A percentile compares a stretch with the other conserved stretches of the same genome.
phyloP scores from a whole-genome alignment of 1,140 invertebrate genomes.

The Danaus plexippus region DNA sequence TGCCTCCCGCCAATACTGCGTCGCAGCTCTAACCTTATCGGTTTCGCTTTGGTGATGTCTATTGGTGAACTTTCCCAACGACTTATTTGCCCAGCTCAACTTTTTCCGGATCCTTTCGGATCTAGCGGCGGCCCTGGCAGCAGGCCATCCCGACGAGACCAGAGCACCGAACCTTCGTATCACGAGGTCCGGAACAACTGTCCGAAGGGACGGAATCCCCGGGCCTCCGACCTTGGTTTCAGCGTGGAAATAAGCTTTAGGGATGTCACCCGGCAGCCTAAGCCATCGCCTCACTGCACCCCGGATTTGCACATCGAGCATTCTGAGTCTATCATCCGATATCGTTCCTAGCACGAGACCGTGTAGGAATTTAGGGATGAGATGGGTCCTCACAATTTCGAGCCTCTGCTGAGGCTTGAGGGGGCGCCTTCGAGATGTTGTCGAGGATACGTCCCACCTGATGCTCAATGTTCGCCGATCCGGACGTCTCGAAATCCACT shows the following conservation, averaged over 20 bases:
- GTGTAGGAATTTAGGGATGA: slow-evolving; percentile 39
- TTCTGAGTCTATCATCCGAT: slow-evolving; percentile 24
- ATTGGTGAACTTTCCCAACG: too few relatives aligned
- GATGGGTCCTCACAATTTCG: slow-evolving; percentile 24
- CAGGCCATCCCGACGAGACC: too few relatives aligned
- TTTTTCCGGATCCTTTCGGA: too few relatives aligned
- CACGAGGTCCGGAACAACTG: slow-evolving; percentile 5
- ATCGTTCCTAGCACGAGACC: slow-evolving; percentile 27
- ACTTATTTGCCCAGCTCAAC: too few relatives aligned
- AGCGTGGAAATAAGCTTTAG: slow-evolving; percentile 43
- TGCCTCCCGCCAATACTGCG: too few relatives aligned
- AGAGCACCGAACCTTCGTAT: neutral
- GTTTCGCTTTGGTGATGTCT: too few relatives aligned
- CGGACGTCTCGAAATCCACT: slow-evolving; percentile 1
- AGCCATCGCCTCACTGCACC: slow-evolving; percentile 34
- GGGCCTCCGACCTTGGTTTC: slow-evolving; percentile 31
- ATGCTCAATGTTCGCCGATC: slow-evolving; percentile 30
- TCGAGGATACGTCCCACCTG: slow-evolving; percentile 10
- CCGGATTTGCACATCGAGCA: slow-evolving; percentile 34
- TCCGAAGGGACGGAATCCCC: slow-evolving; percentile 17
- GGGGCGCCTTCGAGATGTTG: slow-evolving; percentile 25
- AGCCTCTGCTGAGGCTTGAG: slow-evolving; percentile 21
- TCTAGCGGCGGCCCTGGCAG: too few relatives aligned
- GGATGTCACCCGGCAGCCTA: slow-evolving; percentile 38
- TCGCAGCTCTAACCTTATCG: too few relatives aligned